Evolutionary conservation across 2,888 invertebrate genomes (phyloP), one percentile per base, ranked within the genome.

Genomic region (Iphiclides podalirius): DNA sequence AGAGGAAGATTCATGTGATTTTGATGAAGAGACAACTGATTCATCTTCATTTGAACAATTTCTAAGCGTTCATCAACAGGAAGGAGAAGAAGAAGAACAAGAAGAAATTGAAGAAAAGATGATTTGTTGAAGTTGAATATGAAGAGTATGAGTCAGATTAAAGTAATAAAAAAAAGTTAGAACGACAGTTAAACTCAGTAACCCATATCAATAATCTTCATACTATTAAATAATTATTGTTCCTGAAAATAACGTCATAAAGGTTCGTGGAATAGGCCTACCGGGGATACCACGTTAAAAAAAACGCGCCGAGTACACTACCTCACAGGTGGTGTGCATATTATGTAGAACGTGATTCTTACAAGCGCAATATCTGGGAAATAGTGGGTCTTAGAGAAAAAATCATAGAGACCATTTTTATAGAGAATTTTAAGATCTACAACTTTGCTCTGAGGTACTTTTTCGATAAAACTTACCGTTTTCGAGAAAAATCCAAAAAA

Each of bases 181-280:
- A 36, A 36, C 36, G 36, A 36, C 36, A 36, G 28, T 28, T 28
- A 28, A 28, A 28, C 8, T 28, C 8, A 28, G n/a, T 28, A 28
- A 28, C 28, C 28, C 6, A 28, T 28, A 28, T 28, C 28, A 28
- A 38, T 36, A 14, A 36, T 36, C 36, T 36, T 36, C 14, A 36
- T 36, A 36, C 36, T 36, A 36, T 36, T 36, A 6, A 36, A 36
- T 36, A 36, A 36, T 11, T 36, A 36, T 36, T 36, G 36, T 36
- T 36, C 36, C 36, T 6, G 36, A 36, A 36, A 36, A 36, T 36
- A 36, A 36, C 13, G 36, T 36, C 16, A 36, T 36, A 36, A 14
- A 36, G 36, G 36, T 36, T 36, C 36, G 14, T n/a, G 28, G n/a
- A 28, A 28, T n/a, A 28, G 28, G 28, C 28, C 28, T 28, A 28